Base-by-base conservation (phyloP, 2,113 vertebrate genomes). In the Taxidea taxus region DNA sequence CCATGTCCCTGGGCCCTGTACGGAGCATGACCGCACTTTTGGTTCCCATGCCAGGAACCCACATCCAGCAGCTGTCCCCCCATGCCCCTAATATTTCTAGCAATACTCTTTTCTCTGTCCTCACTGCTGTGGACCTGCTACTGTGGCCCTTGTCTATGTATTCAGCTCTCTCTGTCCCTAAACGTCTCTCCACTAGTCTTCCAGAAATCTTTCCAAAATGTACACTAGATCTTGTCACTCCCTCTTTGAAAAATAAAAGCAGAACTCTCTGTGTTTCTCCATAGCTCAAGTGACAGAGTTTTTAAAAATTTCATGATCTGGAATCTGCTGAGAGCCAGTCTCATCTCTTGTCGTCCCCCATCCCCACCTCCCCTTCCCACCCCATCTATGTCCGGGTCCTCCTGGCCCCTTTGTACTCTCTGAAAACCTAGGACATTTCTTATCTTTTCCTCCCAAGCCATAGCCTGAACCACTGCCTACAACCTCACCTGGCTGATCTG, bases 351-450 rank as follows among this genome's bases (percentile, higher is more conserved):
- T 25, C 6, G 34, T 6, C 0, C 9, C 8, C 27, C 10, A 29
- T 23, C 20, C 60, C 62, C 62, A 0, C 12, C 60, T 60, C 31
- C 39, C 11, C 4, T 21, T 0, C 25, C 1, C 39, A 6, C 12
- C 18, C 4, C 2, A 18, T 58, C 37, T n/a, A 7, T 4, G 29
- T 7, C 72, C 13, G 18, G 15, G 18, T 6, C 4, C 2, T 42
- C 3, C 4, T 7, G 27, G 4, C 21, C 15, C 12, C 60, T 7
- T 8, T 39, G 23, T 12, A 16, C n/a, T 44, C 9, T 66, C 47
- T 34, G 58, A 66, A 10, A 23, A 20, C 4, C 11, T 2, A 3
- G 7, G 20, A 16, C 7, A 49, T 27, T 4, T 42, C 7, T 4
- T 58, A 6, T 7, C 3, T 3, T 60, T 49, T 11, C 2, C 25